These are phyloP conservation scores for Drosophila insularis DNA, from an alignment of 1,140 invertebrate species.

Conservation along the genomic window DNA sequence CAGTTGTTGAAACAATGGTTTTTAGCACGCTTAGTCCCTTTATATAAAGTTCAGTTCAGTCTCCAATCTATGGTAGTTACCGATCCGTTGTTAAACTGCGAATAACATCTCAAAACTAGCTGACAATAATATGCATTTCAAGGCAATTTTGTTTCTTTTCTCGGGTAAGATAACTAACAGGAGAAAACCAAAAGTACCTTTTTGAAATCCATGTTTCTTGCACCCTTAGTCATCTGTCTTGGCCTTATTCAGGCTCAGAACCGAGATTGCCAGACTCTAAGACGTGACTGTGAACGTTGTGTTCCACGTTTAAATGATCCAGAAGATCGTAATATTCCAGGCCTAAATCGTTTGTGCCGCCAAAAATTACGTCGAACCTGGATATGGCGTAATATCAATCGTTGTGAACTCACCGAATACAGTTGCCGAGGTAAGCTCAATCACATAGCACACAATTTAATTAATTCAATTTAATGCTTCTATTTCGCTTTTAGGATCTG, in stretches of 20 bases:
- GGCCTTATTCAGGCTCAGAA: conserved; percentile 32
- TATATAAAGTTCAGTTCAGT: conserved; percentile 15
- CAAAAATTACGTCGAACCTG: conserved; percentile 12
- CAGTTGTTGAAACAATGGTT: conserved; percentile 1
- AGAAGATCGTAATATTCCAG: background rate
- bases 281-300: conserved; percentile 13
- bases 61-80: conserved; percentile 7
- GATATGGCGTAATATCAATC: conserved; percentile 39
- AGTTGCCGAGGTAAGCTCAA: conserved; percentile 27
- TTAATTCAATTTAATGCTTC: background rate
- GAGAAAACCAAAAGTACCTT: background rate
- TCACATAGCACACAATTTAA: background rate
- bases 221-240: conserved; percentile 24
- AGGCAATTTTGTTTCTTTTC: conserved; percentile 2
- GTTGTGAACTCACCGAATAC: conserved; percentile 34
- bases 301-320: conserved; percentile 7
- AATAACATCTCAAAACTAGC: conserved; percentile 13
- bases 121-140: background rate
- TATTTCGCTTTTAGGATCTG: conserved; percentile 1
- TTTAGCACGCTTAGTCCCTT: background rate
- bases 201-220: background rate
- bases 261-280: conserved; percentile 26
- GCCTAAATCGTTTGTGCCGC: conserved; percentile 30
- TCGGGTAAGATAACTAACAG: background rate
- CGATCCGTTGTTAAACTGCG: background rate